Percentiles rank a stretch among this genome's conserved stretches.
phyloP scores from a whole-genome alignment of 2,888 invertebrate species.

The Cacoxenus indagator region DNA sequence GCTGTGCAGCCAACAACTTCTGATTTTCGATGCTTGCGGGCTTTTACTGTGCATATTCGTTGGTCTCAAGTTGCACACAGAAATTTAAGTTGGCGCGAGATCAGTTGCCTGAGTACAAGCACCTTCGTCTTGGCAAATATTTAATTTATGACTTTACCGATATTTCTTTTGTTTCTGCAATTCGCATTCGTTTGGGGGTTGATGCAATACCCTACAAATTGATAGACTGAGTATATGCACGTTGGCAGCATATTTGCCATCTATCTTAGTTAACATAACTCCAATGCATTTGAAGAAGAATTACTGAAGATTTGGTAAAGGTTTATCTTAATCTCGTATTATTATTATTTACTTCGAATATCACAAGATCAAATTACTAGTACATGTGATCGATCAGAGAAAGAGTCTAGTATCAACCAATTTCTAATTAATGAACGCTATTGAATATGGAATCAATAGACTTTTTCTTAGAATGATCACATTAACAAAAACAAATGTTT shows the following conservation, averaged over 20 bases:
- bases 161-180: slow-evolving; percentile 45
- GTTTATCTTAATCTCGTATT: too few relatives aligned
- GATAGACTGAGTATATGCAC: background rate
- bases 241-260: background rate
- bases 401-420: too few relatives aligned
- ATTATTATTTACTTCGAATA: too few relatives aligned
- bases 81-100: slow-evolving; percentile 7
- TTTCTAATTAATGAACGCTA: too few relatives aligned
- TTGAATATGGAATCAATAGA: too few relatives aligned
- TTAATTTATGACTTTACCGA: slow-evolving; percentile 68
- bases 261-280: too few relatives aligned
- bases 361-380: too few relatives aligned
- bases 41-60: slow-evolving; percentile 49
- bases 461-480: too few relatives aligned
- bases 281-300: too few relatives aligned
- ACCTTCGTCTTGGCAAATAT: slow-evolving; percentile 52
- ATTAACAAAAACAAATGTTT: too few relatives aligned
- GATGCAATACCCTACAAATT: background rate
- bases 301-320: too few relatives aligned
- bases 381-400: too few relatives aligned
- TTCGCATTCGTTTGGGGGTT: slow-evolving; percentile 48
- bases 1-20: background rate
- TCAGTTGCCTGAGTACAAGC: background rate
- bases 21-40: slow-evolving; percentile 19
- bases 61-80: slow-evolving; percentile 29